These are phyloP conservation scores for Ctenoplectra terminalis DNA, from an alignment of 1,140 invertebrate genomes.

Conservation along the genomic window DNA sequence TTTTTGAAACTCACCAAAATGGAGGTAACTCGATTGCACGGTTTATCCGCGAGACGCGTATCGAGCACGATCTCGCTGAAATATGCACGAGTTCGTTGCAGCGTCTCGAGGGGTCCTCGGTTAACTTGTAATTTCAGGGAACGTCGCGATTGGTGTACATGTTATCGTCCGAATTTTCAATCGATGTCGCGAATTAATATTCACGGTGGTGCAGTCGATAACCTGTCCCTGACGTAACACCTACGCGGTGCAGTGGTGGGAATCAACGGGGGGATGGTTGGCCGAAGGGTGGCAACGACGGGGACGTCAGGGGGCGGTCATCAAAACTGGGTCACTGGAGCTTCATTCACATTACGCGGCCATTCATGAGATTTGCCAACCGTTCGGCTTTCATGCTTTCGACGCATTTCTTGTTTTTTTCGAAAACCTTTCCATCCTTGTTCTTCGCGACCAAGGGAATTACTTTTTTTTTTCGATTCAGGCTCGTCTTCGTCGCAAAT, in stretches of 20 bases:
- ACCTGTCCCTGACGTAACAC: constrained; percentile 75
- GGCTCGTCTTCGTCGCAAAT: not conserved
- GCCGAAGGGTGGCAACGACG: constrained; percentile 44
- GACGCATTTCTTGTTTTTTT: constrained; percentile 54
- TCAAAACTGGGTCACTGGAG: constrained; percentile 81
- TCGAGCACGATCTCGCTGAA: not conserved
- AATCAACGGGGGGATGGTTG: constrained; percentile 29
- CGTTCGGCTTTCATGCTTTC: constrained; percentile 76
- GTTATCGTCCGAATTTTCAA: constrained; percentile 65
- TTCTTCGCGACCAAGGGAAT: not conserved
- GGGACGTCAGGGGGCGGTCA: constrained; percentile 57
- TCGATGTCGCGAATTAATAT: constrained; percentile 69
- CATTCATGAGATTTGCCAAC: constrained; percentile 83
- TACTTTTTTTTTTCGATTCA: not conserved
- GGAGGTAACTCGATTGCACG: not conserved
- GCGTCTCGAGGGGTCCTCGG: not conserved
- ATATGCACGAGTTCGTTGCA: not conserved
- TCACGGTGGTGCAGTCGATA: constrained; percentile 70
- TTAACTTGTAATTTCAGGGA: constrained; percentile 26
- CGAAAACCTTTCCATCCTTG: constrained; percentile 19
- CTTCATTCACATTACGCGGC: constrained; percentile 83
- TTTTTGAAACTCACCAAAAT: not conserved
- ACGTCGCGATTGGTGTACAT: constrained; percentile 39
- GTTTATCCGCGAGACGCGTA: not conserved
- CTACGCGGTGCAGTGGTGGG: constrained; percentile 54